Base-by-base conservation (phyloP, 2,888 invertebrate species). In the Laothoe populi region DNA sequence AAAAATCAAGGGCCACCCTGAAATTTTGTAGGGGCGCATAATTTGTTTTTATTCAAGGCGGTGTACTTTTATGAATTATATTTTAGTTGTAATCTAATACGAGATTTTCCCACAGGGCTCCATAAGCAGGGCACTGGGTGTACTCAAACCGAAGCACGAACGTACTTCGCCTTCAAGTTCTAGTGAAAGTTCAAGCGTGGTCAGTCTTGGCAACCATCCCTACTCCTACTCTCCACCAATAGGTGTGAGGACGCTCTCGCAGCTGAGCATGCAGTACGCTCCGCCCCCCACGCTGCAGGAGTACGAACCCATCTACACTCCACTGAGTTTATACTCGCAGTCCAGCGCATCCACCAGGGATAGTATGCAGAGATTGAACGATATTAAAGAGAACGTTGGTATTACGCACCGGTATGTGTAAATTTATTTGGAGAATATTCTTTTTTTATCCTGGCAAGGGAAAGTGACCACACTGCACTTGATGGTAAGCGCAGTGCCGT, bases 101-200 rank as follows among this genome's bases (percentile, higher is more conserved):
- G 24, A 10, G 3, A 46, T 61, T 40, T 84, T 49, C 31, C 67
- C 68, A n/a, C 90, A 96, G 96, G 96, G 96, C 66, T 96, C 96
- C 57, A 92, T 96, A 83, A 95, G 95, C 64, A 93, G 96, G 65
- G 96, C 96, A 3, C 87, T 96, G 44, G 96, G 96, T 53, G 96
- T 95, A 46, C 94, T 95, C 4, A 94, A 95, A 72, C 93, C 94
- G 63, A 93, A 93, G 68, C 90, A 92, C 67, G 95, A 95, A 61
- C 93, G 95, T 64, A 94, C 94, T 0, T 95, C 95, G 0, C 95
- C 95, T 0, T 95, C 95, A 0, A 95, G 95, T 49, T 95, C 95
- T 0, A 95, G 95, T 61, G 94, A 94, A 71, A 94, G 94, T 68
- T 94, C 94, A 7, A 94, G 94, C 66, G 93, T 94, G 8, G 78